Base-by-base conservation (phyloP, 2,888 invertebrate genomes). In the Cerastoderma edule region DNA sequence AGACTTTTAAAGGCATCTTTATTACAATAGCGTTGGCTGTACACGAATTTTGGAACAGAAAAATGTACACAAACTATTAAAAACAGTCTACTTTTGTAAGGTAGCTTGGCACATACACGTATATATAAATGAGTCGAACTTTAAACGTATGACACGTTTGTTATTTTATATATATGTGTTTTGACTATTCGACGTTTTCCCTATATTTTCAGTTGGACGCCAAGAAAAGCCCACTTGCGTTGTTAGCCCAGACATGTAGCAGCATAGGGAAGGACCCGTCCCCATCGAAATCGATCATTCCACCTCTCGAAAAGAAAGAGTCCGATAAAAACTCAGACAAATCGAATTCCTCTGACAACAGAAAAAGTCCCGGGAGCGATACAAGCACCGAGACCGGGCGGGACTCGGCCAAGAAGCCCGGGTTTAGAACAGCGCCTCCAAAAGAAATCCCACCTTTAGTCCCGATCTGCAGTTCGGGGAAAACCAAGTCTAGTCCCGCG, bases 161-260 rank as follows among this genome's bases (percentile, higher is more conserved):
- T n/a, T n/a, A n/a, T n/a, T n/a, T n/a, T n/a, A n/a, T n/a, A n/a
- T n/a, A n/a, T n/a, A n/a, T n/a, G n/a, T n/a, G n/a, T n/a, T n/a
- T n/a, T n/a, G n/a, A n/a, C n/a, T n/a, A n/a, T n/a, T n/a, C n/a
- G n/a, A n/a, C n/a, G n/a, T n/a, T n/a, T n/a, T n/a, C n/a, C n/a
- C n/a, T n/a, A n/a, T n/a, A n/a, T 93, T 96, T 96, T 85, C 95
- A 98, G 98, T 95, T 98, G 96, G 98, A 98, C 92, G 96, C 98
- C 80, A 98, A 98, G 94, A 98, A 98, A 94, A 98, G 97, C 93
- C 98, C 98, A 5, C 94, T 99, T 92, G 98, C 98, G 78, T 94
- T 99, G 81, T 94, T 99, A 92, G 98, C 98, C 79, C 98, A 98
- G 94, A 98, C 99, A 28, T 99, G 98, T 94, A 98, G 97, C 92